These are phyloP conservation scores for Charina bottae DNA, from an alignment of 2,113 vertebrate species.

Conservation along the genomic window DNA sequence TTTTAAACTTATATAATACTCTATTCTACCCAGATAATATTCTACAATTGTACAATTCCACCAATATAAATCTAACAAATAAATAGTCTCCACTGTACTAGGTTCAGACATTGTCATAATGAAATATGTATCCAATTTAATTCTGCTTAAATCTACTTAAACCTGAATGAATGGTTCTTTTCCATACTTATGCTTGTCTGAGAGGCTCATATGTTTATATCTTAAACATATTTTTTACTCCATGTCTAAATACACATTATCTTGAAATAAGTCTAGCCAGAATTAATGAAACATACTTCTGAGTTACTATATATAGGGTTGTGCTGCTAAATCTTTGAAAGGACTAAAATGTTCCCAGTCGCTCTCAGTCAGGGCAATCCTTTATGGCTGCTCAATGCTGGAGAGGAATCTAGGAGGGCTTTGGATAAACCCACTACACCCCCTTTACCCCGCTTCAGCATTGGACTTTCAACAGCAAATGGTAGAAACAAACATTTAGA, in stretches of 20 bases:
- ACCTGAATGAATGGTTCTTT: neutral
- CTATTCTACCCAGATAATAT: neutral
- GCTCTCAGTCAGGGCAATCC: too few species aligned
- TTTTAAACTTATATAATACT: neutral
- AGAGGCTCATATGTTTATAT: neutral
- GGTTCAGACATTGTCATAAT: neutral
- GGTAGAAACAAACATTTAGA: too few species aligned
- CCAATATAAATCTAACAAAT: too few species aligned
- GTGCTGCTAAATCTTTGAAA: neutral
- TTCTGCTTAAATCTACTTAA: neutral
- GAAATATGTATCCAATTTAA: neutral
- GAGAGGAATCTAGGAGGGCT: too few species aligned
- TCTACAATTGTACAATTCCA: too few species aligned
- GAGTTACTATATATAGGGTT: too few species aligned
- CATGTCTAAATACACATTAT: neutral
- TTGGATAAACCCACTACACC: too few species aligned
- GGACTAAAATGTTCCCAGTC: neutral
- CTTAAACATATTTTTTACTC: neutral
- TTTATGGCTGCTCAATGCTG: too few species aligned
- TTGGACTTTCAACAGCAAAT: too few species aligned
- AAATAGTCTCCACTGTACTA: too few species aligned
- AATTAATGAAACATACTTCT: neutral
- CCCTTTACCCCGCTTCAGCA: too few species aligned
- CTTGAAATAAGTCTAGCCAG: neutral
- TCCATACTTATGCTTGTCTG: neutral